Base-by-base conservation (phyloP, 2,113 vertebrate species). In the Zootoca vivipara region DNA sequence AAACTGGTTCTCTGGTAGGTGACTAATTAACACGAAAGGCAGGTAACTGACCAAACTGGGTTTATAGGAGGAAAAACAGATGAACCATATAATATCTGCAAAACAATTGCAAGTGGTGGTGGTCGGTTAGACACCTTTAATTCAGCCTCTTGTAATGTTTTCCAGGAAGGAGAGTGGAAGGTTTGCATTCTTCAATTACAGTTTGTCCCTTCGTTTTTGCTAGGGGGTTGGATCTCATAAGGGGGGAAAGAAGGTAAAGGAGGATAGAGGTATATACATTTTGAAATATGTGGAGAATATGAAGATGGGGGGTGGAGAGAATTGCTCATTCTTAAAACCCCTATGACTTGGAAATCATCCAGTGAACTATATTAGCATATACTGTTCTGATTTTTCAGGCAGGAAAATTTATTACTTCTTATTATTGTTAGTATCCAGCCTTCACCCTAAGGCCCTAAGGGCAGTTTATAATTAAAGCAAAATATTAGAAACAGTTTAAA, bases 31-130 rank as follows among this genome's bases (percentile, higher is more conserved):
- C 92, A 92, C 89, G 92, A 85, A 40, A 26, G 78, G 89, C 64
- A 94, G 89, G 92, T 94, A 46, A 81, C 42, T 26, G 87, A 86
- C 12, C 74, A 72, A 80, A 33, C 62, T 35, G 42, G 70, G 89
- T 83, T 94, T 89, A 92, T n/a, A 80, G 67, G 86, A 89, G 58
- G 40, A 88, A 16, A 90, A 80, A 86, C 90, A 92, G 65, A 85
- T 1, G 2, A 28, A 64, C 64, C n/a, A 83, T 4, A 40, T 85
- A 78, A 86, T 28, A 28, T 82, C 91, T 82, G n/a, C 46, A 95
- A 94, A 89, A 87, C 72, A 89, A 35, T 87, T 83, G 87, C 89
- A 91, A 92, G 90, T 81, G 75, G 15, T 28, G 15, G 10, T 5
- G 28, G 16, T 87, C 87, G 82, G 28, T 74, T 78, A 20, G 38